Percentiles rank a stretch among this genome's conserved stretches.
phyloP scores from a whole-genome alignment of 1,140 invertebrate genomes.

The Cepaea nemoralis region DNA sequence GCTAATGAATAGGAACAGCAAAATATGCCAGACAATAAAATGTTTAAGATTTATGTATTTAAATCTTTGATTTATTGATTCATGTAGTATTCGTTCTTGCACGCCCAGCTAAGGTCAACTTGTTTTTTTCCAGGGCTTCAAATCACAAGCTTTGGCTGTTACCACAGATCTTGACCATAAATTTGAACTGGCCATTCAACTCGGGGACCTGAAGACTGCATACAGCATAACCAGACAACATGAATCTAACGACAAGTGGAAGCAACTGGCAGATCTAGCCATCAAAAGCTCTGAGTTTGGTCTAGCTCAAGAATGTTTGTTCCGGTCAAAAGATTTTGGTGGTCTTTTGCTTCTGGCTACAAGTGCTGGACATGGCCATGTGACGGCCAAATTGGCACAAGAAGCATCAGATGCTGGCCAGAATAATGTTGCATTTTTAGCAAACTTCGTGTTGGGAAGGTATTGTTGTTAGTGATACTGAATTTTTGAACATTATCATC shows the following conservation, averaged over 20 bases:
- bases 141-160: constrained; percentile 95
- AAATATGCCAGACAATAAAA: too few species aligned
- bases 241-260: constrained; percentile 94
- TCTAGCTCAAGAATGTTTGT: constrained; percentile 93
- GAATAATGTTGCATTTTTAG: constrained; percentile 93
- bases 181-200: constrained; percentile 93
- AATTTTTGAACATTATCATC: neutral
- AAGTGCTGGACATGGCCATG: constrained; percentile 84
- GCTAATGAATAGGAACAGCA: too few species aligned
- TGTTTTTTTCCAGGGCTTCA: constrained; percentile 83
- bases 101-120: too few species aligned
- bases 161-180: constrained; percentile 96
- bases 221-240: constrained; percentile 87
- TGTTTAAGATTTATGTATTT: too few species aligned
- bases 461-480: constrained; percentile 50
- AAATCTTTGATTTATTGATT: too few species aligned
- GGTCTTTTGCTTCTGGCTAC: constrained; percentile 92
- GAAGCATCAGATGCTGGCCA: constrained; percentile 80
- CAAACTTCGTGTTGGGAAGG: constrained; percentile 91
- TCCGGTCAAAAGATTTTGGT: constrained; percentile 91
- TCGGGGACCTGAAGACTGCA: constrained; percentile 88
- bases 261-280: constrained; percentile 85
- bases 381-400: constrained; percentile 81
- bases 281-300: constrained; percentile 71
- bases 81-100: too few species aligned